Evolutionary conservation across 2,888 invertebrate species (phyloP).

Genomic region (Calameuta pallipes): DNA sequence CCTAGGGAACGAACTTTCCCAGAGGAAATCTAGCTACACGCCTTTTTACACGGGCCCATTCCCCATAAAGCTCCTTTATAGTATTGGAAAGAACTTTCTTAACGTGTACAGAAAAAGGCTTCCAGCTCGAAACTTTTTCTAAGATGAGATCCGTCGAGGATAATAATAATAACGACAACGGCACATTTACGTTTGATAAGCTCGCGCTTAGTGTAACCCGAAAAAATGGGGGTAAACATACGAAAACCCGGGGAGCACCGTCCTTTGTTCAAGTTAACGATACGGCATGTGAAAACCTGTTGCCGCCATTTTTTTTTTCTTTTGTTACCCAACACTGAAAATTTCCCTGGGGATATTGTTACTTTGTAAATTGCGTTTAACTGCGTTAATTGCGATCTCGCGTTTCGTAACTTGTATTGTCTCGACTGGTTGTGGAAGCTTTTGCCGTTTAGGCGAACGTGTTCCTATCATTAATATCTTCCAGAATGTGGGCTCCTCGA

Average conservation of each 20-base stretch:
- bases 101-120: not conserved
- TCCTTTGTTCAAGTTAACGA: not conserved
- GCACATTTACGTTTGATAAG: not conserved
- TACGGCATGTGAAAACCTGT: not conserved
- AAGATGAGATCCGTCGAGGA: not conserved
- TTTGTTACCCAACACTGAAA: not conserved
- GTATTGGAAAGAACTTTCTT: not conserved
- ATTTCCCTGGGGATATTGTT: not conserved
- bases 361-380: not conserved
- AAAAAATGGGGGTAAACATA: not conserved
- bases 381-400: not conserved
- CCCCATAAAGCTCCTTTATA: not conserved
- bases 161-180: not conserved
- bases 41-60: not conserved
- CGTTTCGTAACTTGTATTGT: not conserved
- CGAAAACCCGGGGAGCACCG: not conserved
- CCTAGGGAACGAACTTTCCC: not conserved
- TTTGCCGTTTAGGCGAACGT: not conserved
- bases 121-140: not conserved
- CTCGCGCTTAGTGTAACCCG: not conserved
- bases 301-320: not conserved
- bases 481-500: not conserved
- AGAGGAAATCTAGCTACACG: not conserved
- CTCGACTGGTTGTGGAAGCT: not conserved
- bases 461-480: not conserved